Percentiles rank a stretch among this genome's conserved stretches.
phyloP scores from a whole-genome alignment of 2,113 vertebrate species.

The Penelope pileata region DNA sequence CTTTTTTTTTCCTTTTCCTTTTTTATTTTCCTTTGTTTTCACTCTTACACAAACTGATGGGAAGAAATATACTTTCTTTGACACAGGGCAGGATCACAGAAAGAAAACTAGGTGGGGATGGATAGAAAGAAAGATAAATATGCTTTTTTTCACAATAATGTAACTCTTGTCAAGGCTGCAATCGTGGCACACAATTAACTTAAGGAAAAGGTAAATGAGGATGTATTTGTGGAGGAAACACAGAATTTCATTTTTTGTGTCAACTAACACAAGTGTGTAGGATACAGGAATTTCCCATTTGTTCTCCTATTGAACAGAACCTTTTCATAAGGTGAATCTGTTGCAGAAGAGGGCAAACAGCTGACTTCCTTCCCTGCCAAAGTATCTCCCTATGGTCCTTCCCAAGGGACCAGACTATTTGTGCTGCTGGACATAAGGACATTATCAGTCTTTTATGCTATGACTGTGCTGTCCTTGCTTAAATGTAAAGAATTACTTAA shows the following conservation, averaged over 20 bases:
- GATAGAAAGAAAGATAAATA: background rate
- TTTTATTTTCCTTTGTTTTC: background rate
- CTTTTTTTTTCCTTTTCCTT: background rate
- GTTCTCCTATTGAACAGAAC: background rate
- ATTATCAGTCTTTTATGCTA: background rate
- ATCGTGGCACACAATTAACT: background rate
- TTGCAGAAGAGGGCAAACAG: background rate
- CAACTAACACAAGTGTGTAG: background rate
- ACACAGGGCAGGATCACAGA: background rate
- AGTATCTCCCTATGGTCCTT: background rate
- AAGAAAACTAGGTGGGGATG: background rate
- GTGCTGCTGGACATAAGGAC: accelerated
- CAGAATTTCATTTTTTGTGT: background rate
- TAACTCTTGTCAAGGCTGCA: background rate
- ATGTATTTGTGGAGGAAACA: background rate
- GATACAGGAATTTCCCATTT: background rate
- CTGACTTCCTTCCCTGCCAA: background rate
- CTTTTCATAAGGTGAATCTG: background rate
- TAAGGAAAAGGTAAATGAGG: background rate
- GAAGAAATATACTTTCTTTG: background rate
- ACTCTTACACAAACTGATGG: background rate
- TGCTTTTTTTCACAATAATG: background rate
- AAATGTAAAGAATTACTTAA: constrained; percentile 10
- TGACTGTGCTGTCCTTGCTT: background rate
- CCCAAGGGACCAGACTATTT: background rate